Evolutionary conservation across 1,140 invertebrate genomes (phyloP).

Genomic region (Nylanderia fulva): DNA sequence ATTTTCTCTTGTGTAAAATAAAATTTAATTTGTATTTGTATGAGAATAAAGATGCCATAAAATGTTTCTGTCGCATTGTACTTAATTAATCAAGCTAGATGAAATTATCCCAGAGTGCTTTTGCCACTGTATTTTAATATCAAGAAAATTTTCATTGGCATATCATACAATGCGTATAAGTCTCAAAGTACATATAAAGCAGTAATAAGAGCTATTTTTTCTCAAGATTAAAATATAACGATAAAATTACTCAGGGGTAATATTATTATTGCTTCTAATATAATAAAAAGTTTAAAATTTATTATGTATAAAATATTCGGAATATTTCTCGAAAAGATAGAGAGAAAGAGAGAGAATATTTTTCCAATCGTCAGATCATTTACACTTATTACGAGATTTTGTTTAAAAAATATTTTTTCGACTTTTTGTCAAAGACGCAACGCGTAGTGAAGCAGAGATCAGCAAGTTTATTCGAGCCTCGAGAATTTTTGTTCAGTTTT

Average conservation of each 20-base stretch:
- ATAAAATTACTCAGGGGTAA: background rate
- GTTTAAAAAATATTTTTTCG: background rate
- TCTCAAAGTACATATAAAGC: slow-evolving; percentile 1
- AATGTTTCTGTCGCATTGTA: background rate
- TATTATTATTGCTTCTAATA: background rate
- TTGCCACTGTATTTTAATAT: slow-evolving; percentile 26
- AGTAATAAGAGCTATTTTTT: slow-evolving; percentile 40
- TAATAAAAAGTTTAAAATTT: slow-evolving; percentile 18
- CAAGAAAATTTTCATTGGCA: slow-evolving; percentile 8
- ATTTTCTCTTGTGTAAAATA: slow-evolving; percentile 41
- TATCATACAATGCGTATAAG: background rate
- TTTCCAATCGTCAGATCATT: background rate
- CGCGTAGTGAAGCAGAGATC: background rate
- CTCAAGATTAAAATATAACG: background rate
- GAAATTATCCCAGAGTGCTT: slow-evolving; percentile 14
- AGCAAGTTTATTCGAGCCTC: background rate
- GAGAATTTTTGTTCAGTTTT: slow-evolving; percentile 6
- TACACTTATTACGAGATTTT: background rate
- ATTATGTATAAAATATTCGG: background rate
- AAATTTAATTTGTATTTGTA: slow-evolving; percentile 43
- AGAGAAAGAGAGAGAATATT: background rate
- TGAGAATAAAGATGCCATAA: slow-evolving; percentile 28
- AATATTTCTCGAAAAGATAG: background rate
- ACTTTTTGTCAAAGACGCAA: background rate
- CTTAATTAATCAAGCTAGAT: slow-evolving; percentile 48